Evolutionary conservation across 2,797 vertebrate genomes (phyloP).

Genomic region (Lerista edwardsae): DNA sequence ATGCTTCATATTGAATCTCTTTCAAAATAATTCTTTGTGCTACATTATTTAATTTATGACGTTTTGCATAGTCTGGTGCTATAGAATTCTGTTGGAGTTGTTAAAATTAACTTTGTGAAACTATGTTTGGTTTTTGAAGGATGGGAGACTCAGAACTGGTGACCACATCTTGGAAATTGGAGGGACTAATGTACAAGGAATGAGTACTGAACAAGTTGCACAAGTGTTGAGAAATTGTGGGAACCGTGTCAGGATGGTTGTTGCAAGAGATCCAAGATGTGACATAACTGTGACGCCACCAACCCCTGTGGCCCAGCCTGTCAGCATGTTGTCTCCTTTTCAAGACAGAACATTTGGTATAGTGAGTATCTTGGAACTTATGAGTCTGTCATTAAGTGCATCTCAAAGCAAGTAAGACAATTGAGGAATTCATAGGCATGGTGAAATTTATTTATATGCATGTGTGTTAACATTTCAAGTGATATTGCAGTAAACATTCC

Average conservation of each 20-base stretch:
- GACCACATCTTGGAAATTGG: constrained; percentile 94
- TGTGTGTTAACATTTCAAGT: background rate
- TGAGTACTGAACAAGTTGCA: constrained; percentile 93
- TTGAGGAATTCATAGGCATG: constrained; percentile 7
- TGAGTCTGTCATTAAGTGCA: background rate
- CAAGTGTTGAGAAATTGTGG: constrained; percentile 92
- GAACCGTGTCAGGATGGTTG: constrained; percentile 86
- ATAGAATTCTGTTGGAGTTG: background rate
- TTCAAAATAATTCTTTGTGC: constrained; percentile 17
- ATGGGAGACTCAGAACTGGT: constrained; percentile 90
- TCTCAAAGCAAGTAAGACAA: background rate
- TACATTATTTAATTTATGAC: background rate
- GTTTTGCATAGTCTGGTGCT: background rate
- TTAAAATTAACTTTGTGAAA: constrained; percentile 9
- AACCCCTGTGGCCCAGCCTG: constrained; percentile 80
- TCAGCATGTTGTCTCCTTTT: constrained; percentile 72
- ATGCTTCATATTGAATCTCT: fast-evolving
- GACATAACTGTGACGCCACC: constrained; percentile 71
- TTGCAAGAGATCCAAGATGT: constrained; percentile 84
- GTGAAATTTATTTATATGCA: no score
- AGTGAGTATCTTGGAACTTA: constrained; percentile 71
- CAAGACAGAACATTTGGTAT: constrained; percentile 40
- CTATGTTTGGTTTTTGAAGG: constrained; percentile 74
- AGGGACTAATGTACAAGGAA: constrained; percentile 86
- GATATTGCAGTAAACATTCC: background rate